Evolutionary conservation across 2,113 vertebrate genomes (phyloP), one percentile per base, ranked within the genome.

Genomic region (Microtus richardsoni): DNA sequence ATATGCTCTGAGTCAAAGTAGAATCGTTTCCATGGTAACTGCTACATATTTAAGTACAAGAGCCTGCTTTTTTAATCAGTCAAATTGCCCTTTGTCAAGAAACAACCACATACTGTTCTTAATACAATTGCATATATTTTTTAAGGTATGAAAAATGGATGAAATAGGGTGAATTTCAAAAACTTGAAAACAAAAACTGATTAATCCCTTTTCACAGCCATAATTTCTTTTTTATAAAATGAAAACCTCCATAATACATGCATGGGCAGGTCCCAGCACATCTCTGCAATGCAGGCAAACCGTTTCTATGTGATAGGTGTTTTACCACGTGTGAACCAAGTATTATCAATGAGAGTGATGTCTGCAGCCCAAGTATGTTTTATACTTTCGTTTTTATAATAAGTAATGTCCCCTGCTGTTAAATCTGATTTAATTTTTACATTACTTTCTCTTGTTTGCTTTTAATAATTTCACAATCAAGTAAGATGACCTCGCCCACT

Each of bases 1-100:
- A 98, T 97, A 97, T 92, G 96, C 96, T 97, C 91, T 91, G 95
- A 98, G 98, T 98, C 98, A 97, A 97, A 98, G 98, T 97, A 98
- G 98, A 98, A 95, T 93, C 80, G 98, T 98, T 98, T 85, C 98
- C 97, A 96, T 98, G 96, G 98, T 86, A 98, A 98, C 98, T 0
- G 82, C 77, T 98, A 97, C 97, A 64, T 98, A 98, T 98, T 98
- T 97, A 98, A 98, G 95, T 94, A 93, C 95, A 94, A 94, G 93
- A 98, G 87, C 97, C 96, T 93, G 94, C 36, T 97, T 98, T 98
- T 98, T 98, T 98, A 98, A 98, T 98, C 97, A 98, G 95, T 98
- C 94, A 98, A 97, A 98, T 97, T 97, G 80, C 91, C 54, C 66
- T 97, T 96, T 98, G 96, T 97, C 82, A 96, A 94, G 96, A 98